Evolutionary conservation across 92 coral and sea anemone species (phyloP), one percentile per base, ranked within the genome.

Genomic region (Porites lobata): DNA sequence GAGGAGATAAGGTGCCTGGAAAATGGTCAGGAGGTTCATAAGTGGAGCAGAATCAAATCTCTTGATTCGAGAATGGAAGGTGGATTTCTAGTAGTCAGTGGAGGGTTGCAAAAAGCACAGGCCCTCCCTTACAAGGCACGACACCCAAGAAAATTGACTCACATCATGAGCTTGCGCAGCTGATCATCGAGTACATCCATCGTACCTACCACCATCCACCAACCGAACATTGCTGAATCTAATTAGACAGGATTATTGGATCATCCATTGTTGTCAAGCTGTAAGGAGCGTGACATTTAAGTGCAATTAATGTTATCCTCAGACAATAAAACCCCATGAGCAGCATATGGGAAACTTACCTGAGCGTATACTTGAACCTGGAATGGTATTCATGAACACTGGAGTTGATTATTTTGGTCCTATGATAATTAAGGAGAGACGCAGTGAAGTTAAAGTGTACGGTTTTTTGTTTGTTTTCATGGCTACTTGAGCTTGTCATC

Each of bases 361-460:
- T 38, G 47, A 38, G 47, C 6, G 47, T 4, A 38, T 7, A 38
- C 47, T 38, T 69, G 86, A 78, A 53, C 57, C 86, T 2, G 73
- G 63, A 38, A 38, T 3, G 47, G 47, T 38, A 82, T 86, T 78
- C 56, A 80, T 69, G 69, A 68, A 86, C 69, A 78, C 85, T 9
- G 85, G 85, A 78, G 85, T 86, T 22, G 85, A 78, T 69, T 66
- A 65, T 78, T 67, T n/a, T 79, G 85, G 4, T 0, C 90, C 85
- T 64, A 53, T 79, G 79, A 32, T 77, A 2, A 85, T 86, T 26
- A 86, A 76, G 69, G 85, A 86, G 50, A 84, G 18, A 9, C 62
- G 71, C 11, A 72, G 80, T 7, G 19, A 43, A 18, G 70, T 56
- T 54, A 77, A 86, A 65, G 82, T 84, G 21, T 52, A 72, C 69